Base-by-base conservation (phyloP, 2,888 invertebrate species). In the Coelinius sp. region DNA sequence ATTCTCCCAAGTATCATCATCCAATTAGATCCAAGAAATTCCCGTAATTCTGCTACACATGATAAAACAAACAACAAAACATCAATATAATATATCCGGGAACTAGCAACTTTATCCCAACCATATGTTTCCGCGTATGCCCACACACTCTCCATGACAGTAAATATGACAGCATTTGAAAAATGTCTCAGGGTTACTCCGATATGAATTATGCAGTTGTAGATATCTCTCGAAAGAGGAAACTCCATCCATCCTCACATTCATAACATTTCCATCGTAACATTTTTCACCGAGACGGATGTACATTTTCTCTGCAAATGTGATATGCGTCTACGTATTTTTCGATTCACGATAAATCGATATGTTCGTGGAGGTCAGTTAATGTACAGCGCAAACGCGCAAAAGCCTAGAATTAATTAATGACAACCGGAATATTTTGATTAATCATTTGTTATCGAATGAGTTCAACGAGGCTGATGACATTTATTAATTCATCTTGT, bases 121-220 rank as follows among this genome's bases (percentile, higher is more conserved):
- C n/a, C 41, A 8, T 8, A 49, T n/a, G 20, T 20, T 20, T 49
- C 20, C 46, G 17, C 44, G n/a, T 41, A 20, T 49, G 5, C 31
- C 31, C 1, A 52, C n/a, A 69, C 44, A 70, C 27, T 14, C 20
- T 53, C 52, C 25, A 12, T 69, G 20, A 5, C 41, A 35, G 65
- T 44, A 44, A 20, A 44, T 59, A 46, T 38, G 25, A 64, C 31
- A 27, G 35, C 53, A 35, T 49, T 68, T 68, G 53, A 46, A 25
- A 49, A 56, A 17, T 70, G 46, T 49, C 46, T 49, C 46, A 49
- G 46, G 46, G 46, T 8, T 49, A 49, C 20, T 49, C 2, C 46
- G 20, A 20, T 8, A 49, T 49, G 20, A 41, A 41, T n/a, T 41
- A 49, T 49, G 46, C 46, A 17, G 46, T 49, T 14, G 20, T 14